A percentile compares a stretch with the other conserved stretches of the same genome.
phyloP scores from a whole-genome alignment of 2,797 vertebrate genomes.

The Nasua narica region DNA sequence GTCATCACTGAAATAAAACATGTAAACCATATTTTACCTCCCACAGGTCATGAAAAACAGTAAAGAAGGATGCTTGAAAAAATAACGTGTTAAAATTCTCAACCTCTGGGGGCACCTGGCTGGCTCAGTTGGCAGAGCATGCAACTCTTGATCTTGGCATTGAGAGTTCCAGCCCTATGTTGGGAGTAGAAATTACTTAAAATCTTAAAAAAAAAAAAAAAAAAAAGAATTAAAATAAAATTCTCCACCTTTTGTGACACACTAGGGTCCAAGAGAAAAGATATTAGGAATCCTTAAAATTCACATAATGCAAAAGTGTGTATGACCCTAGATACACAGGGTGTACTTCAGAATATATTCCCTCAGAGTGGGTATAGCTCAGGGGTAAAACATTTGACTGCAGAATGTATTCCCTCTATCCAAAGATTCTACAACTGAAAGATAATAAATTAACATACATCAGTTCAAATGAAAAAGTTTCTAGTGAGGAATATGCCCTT shows the following conservation, averaged over 20 bases:
- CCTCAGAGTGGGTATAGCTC: slow-evolving; percentile 75
- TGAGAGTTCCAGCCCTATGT: neutral
- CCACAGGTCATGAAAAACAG: neutral
- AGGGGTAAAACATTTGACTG: slow-evolving; percentile 83
- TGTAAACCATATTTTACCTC: neutral
- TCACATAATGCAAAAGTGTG: neutral
- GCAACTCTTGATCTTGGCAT: neutral
- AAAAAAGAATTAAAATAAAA: neutral
- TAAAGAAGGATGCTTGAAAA: neutral
- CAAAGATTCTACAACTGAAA: neutral
- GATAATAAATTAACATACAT: neutral
- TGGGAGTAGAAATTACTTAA: neutral
- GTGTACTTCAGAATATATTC: neutral
- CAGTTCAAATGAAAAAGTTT: neutral
- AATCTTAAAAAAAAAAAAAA: neutral
- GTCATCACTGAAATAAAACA: neutral
- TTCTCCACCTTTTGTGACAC: neutral
- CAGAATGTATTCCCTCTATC: slow-evolving; percentile 59
- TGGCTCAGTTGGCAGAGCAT: neutral
- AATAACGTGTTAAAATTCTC: neutral
- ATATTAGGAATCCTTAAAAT: neutral
- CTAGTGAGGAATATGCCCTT: neutral
- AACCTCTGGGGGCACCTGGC: neutral
- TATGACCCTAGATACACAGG: neutral
- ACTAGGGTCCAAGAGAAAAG: neutral